Conservation (phyloP, 2,888 invertebrate genomes). For the Coenonympha arcania region DNA sequence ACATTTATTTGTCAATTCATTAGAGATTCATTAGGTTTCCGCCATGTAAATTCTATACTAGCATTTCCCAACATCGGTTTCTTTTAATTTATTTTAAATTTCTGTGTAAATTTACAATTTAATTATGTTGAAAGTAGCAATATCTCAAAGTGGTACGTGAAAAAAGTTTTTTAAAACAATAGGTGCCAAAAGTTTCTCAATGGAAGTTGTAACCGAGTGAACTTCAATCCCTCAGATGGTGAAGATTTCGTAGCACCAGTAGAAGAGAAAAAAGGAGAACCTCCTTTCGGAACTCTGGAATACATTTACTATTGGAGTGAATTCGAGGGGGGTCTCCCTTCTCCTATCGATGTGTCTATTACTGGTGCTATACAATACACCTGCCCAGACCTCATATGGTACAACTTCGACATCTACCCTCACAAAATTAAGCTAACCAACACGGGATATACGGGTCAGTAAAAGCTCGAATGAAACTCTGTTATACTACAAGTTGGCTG, state of each 20-base stretch:
- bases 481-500: too few relatives aligned
- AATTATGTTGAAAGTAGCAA: conserved; percentile 26
- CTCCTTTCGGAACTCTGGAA: conserved; percentile 45
- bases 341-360: conserved; percentile 58
- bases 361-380: conserved; percentile 49
- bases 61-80: too few relatives aligned
- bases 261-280: conserved; percentile 34
- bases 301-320: conserved; percentile 55
- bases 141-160: conserved; percentile 29
- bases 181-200: too few relatives aligned
- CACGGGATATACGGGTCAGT: conserved; percentile 77
- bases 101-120: not conserved
- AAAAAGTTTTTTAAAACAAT: too few relatives aligned
- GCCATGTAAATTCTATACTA: conserved; percentile 4
- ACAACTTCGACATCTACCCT: conserved; percentile 73
- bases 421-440: conserved; percentile 79
- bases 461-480: not conserved
- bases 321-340: conserved; percentile 50
- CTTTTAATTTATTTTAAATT: conserved; percentile 8
- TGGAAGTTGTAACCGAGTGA: not conserved
- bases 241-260: conserved; percentile 29
- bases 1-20: too few relatives aligned
- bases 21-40: not conserved
- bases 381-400: conserved; percentile 72
- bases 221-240: conserved; percentile 32